phyloP scores from a whole-genome alignment of 1,140 invertebrate species.

The Myzus persicae region DNA sequence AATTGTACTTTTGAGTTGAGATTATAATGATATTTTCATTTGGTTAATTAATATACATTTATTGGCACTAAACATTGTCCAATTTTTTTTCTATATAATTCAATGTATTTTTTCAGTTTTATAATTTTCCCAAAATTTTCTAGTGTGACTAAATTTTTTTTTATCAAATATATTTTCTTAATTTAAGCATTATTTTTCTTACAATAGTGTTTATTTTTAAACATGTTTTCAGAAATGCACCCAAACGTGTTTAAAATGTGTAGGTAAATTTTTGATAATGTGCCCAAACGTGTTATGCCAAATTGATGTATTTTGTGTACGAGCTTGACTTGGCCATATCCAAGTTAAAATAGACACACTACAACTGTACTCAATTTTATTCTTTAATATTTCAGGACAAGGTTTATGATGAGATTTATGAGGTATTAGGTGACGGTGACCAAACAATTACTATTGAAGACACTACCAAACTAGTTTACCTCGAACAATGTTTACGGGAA shows the following conservation, averaged over 20 bases:
- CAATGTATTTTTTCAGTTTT: background rate
- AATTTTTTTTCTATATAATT: no score
- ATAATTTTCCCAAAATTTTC: background rate
- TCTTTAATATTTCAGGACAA: slow-evolving; percentile 62
- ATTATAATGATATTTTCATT: no score
- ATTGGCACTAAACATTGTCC: no score
- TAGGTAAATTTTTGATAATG: background rate
- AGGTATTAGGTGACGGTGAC: slow-evolving; percentile 67
- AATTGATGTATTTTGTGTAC: no score
- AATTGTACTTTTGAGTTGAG: no score
- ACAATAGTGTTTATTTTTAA: background rate
- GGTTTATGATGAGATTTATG: slow-evolving; percentile 65
- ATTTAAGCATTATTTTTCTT: background rate
- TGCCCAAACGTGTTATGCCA: background rate
- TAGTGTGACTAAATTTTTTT: background rate
- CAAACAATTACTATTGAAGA: slow-evolving; percentile 68
- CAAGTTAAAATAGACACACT: background rate
- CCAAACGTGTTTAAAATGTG: background rate
- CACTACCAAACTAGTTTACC: slow-evolving; percentile 64
- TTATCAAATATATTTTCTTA: background rate
- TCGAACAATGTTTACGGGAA: slow-evolving; percentile 60
- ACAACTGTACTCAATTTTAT: background rate
- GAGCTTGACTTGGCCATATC: background rate
- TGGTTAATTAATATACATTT: no score
- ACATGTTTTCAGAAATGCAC: background rate